These are phyloP conservation scores for Orthosia gracilis DNA, from an alignment of 2,888 invertebrate genomes.

Conservation along the genomic window DNA sequence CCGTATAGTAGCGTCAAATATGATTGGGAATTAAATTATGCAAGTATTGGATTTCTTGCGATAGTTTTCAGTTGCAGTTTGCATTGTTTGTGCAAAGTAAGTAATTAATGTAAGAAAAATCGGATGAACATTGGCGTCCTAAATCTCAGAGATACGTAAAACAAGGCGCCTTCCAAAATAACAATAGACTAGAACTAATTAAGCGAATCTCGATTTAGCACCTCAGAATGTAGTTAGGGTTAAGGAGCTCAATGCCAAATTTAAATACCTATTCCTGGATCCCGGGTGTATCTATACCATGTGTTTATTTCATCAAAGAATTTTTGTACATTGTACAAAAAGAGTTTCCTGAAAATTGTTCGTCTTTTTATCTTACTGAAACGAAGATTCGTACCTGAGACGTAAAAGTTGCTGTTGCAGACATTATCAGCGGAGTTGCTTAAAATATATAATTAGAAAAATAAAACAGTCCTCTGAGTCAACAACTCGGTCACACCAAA, in stretches of 20 bases:
- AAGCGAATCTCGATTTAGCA: neutral
- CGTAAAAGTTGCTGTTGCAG: constrained; percentile 69
- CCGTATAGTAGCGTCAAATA: neutral
- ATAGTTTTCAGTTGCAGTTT: neutral
- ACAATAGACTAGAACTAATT: neutral
- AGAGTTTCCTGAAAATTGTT: neutral
- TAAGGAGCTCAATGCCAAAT: neutral
- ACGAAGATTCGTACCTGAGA: constrained; percentile 67
- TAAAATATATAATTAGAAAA: neutral
- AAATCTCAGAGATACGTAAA: neutral
- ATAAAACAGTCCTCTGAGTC: neutral
- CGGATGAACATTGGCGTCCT: neutral
- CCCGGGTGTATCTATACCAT: neutral
- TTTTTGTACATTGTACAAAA: no score
- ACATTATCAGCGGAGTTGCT: constrained; percentile 61
- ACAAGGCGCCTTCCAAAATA: neutral
- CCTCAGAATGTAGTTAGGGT: neutral
- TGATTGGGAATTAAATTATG: neutral
- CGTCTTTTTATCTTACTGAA: neutral
- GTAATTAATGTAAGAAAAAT: neutral
- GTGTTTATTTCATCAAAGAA: no score
- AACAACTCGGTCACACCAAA: neutral
- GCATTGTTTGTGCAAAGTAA: neutral
- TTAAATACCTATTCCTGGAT: neutral
- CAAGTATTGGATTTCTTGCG: neutral